Evolutionary conservation across 2,888 invertebrate genomes (phyloP).

Genomic region (Leucophora obtusa): DNA sequence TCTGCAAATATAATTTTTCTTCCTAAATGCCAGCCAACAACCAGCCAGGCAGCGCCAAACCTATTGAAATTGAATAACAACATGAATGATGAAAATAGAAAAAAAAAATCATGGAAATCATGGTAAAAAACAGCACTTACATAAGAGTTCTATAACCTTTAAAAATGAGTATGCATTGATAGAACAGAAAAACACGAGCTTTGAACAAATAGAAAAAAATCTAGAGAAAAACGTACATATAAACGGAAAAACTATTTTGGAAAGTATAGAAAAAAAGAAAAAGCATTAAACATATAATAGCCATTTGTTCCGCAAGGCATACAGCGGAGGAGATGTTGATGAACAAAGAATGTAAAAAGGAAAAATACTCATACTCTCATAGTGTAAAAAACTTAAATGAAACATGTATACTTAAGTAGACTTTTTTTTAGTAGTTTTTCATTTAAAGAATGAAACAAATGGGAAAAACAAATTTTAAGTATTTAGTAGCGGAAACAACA

Average conservation of each 20-base stretch:
- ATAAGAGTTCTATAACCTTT: constrained; percentile 63
- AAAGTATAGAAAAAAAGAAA: constrained; percentile 26
- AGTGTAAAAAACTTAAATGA: constrained; percentile 20
- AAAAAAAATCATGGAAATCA: not conserved
- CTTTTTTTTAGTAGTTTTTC: not conserved
- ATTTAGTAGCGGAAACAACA: not conserved
- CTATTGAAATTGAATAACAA: constrained; percentile 55
- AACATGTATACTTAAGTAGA: constrained; percentile 19
- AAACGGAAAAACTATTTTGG: constrained; percentile 39
- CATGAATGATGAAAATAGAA: constrained; percentile 46
- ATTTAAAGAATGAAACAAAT: not conserved
- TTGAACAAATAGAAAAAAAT: constrained; percentile 46
- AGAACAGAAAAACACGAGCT: constrained; percentile 18
- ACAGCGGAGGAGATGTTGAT: not conserved
- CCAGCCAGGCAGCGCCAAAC: constrained; percentile 25
- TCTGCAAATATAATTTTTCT: constrained; percentile 62
- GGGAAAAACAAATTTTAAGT: not conserved
- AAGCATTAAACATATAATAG: constrained; percentile 27
- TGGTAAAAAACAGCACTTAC: constrained; percentile 43
- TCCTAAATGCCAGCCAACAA: constrained; percentile 32
- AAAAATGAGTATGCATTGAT: constrained; percentile 33
- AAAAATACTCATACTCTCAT: not conserved
- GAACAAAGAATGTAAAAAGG: too few species aligned
- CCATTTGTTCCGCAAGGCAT: constrained; percentile 37
- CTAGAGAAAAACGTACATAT: not conserved